Evolutionary conservation across 1,140 invertebrate genomes (phyloP), one percentile per base, ranked within the genome.

Genomic region (Eufriesea mexicana): DNA sequence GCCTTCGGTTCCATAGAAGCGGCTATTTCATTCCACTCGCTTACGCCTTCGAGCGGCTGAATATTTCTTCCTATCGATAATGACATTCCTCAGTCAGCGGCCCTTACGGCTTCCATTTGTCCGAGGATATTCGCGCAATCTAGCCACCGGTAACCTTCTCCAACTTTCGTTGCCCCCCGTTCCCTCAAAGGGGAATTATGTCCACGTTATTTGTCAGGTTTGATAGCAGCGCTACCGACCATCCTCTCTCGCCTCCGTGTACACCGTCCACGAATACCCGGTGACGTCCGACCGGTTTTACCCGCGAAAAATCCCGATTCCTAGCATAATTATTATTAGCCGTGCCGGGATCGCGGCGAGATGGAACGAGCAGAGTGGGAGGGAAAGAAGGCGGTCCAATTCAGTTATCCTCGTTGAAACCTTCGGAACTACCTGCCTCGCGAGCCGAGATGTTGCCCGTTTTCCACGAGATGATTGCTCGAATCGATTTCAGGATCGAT

Each of bases 291-390:
- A 86, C 85, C 85, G 85, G 85, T 86, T 86, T 57, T 51, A 54
- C 25, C 12, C 54, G 73, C 23, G 75, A 77, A 85, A 75, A 82
- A 75, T 86, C 55, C 23, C 35, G 16, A 76, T 55, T 86, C 71
- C 85, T 83, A 78, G 84, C 51, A 55, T 83, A 86, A 86, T 86
- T 86, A 86, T 86, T 83, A 57, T 42, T 71, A 62, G 42, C 54
- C 20, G 45, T 61, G 2, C 10, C 47, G 14, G 23, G 72, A 57
- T 72, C 45, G 28, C 49, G 74, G 45, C 42, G 54, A n/a, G 20
- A n/a, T 18, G 14, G 47, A 20, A 5, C 18, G 25, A n/a, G 18
- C 18, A 68, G 49, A 20, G 28, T n/a, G 42, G 16, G 25, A 6
- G 47, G 57, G 20, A n/a, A 14, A 71, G 9, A 66, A 35, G 59